Evolutionary conservation across 2,888 invertebrate genomes (phyloP).

Genomic region (Beris morrisii): DNA sequence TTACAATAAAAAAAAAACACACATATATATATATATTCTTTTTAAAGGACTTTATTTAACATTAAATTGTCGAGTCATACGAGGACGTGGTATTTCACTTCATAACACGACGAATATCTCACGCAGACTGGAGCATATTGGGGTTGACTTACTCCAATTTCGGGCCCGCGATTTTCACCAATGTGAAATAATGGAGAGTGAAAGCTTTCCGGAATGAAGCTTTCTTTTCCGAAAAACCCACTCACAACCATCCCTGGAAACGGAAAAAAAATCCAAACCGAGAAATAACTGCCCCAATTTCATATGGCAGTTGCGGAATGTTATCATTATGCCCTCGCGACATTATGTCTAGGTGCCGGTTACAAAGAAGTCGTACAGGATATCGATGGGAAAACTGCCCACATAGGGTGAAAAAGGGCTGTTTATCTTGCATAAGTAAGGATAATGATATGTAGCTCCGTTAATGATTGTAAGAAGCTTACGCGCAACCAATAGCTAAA

Average conservation of each 20-base stretch:
- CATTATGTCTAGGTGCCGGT: constrained; percentile 24
- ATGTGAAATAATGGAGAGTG: constrained; percentile 5
- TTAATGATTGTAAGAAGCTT: no score
- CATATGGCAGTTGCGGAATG: neutral
- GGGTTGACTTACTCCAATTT: constrained; percentile 13
- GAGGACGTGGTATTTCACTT: constrained; percentile 20
- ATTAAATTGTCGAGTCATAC: constrained; percentile 8
- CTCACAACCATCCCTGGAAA: neutral
- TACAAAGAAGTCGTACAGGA: no score
- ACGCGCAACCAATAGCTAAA: no score
- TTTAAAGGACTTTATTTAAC: no score
- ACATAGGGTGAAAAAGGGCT: no score
- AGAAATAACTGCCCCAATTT: neutral
- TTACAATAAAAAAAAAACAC: no score
- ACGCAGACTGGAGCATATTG: constrained; percentile 33
- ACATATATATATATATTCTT: no score
- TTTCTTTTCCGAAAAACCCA: neutral
- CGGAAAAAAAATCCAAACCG: neutral
- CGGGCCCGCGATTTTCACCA: constrained; percentile 17
- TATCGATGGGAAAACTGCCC: no score
- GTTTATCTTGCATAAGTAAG: no score
- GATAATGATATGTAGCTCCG: no score
- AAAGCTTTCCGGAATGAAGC: constrained; percentile 10
- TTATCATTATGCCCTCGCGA: constrained; percentile 14
- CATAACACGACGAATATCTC: constrained; percentile 34